Conservation (phyloP, 2,888 invertebrate genomes). For the Euzophera pinguis region DNA sequence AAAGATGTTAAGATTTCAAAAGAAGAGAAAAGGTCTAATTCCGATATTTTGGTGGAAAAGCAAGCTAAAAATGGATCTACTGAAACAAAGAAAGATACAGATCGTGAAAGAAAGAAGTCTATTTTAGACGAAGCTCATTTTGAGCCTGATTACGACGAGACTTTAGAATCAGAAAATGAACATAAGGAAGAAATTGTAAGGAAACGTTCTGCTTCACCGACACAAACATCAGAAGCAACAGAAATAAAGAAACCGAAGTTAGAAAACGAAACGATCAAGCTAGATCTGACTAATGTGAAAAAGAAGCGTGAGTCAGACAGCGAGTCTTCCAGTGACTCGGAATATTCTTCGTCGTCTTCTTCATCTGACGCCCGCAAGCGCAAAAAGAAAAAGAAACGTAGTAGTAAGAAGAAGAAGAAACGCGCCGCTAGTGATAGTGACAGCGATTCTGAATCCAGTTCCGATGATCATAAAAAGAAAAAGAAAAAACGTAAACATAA, state of each 20-base stretch:
- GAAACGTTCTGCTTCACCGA: constrained; percentile 55
- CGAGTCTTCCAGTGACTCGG: constrained; percentile 65
- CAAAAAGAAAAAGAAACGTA: constrained; percentile 82
- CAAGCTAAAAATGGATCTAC: constrained; percentile 40
- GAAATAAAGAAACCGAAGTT: constrained; percentile 59
- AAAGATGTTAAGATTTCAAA: constrained; percentile 47
- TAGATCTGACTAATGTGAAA: constrained; percentile 70
- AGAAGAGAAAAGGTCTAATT: constrained; percentile 41
- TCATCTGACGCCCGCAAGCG: constrained; percentile 78
- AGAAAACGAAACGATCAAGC: constrained; percentile 67
- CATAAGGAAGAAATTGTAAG: constrained; percentile 74
- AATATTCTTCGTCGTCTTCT: constrained; percentile 73
- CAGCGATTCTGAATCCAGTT: constrained; percentile 83
- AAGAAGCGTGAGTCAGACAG: constrained; percentile 70
- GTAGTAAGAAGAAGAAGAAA: constrained; percentile 80
- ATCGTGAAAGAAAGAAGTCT: constrained; percentile 82
- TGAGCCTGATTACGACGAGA: constrained; percentile 86
- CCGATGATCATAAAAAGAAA: constrained; percentile 83
- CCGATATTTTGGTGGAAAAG: constrained; percentile 24
- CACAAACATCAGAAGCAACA: constrained; percentile 30
- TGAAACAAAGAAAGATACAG: constrained; percentile 32
- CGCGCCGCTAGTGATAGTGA: constrained; percentile 82
- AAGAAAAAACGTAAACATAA: constrained; percentile 85
- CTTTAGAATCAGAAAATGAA: constrained; percentile 81
- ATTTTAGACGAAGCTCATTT: constrained; percentile 86